A percentile compares a stretch with the other conserved stretches of the same genome.
Evolutionary conservation across 2,797 vertebrate species (phyloP).

Genomic region (Enteromius viviparus): DNA sequence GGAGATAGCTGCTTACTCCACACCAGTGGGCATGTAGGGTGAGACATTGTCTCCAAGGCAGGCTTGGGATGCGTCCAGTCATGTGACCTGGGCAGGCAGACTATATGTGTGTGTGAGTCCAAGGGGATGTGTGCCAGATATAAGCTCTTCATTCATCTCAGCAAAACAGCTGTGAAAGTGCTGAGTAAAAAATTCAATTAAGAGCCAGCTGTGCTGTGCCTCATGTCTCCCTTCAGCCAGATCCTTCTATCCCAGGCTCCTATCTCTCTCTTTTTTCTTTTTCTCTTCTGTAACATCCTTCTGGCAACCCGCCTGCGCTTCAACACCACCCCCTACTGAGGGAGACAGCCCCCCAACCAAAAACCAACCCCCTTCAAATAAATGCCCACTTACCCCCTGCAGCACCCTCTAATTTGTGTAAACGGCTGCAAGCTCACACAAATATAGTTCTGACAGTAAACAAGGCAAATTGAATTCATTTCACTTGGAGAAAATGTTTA

Average conservation of each 20-base stretch:
- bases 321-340: constrained; percentile 67
- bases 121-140: constrained; percentile 47
- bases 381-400: constrained; percentile 10
- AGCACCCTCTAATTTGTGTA: constrained; percentile 37
- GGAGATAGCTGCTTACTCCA: not conserved
- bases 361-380: constrained; percentile 51
- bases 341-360: constrained; percentile 65
- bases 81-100: constrained; percentile 22
- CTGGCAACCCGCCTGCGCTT: constrained; percentile 72
- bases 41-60: constrained; percentile 17
- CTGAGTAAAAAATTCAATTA: constrained; percentile 81
- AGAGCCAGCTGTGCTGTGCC: constrained; percentile 81
- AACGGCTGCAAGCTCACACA: constrained; percentile 34
- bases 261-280: constrained; percentile 52
- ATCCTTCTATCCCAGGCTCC: constrained; percentile 44
- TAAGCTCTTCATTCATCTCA: constrained; percentile 60
- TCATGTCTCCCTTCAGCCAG: constrained; percentile 71
- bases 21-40: constrained; percentile 2
- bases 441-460: constrained; percentile 29
- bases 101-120: constrained; percentile 8
- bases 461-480: not conserved
- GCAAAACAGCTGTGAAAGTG: constrained; percentile 77
- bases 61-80: constrained; percentile 21
- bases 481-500: not conserved
- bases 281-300: constrained; percentile 66